Evolutionary conservation across 2,113 vertebrate genomes (phyloP).

Genomic region (Phylloscopus trochiloides): DNA sequence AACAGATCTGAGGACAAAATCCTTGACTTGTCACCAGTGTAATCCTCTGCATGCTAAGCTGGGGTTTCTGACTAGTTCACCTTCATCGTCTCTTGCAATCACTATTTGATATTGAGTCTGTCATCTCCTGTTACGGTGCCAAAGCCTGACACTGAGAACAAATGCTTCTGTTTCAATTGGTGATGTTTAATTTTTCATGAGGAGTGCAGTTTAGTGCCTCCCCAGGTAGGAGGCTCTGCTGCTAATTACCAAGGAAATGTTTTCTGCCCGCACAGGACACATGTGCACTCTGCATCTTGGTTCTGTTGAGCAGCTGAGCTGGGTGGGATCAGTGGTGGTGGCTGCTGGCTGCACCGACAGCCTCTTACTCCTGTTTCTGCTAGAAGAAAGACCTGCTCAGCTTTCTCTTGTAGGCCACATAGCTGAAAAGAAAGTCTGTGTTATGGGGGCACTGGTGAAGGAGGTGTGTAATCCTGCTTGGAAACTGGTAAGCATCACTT

Average conservation of each 20-base stretch:
- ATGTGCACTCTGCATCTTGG: background rate
- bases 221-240: conserved; percentile 22
- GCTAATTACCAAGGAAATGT: conserved; percentile 55
- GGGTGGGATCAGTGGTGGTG: background rate
- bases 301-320: background rate
- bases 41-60: conserved; percentile 8
- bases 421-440: background rate
- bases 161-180: background rate
- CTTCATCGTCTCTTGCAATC: background rate
- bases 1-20: conserved; percentile 52
- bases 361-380: background rate
- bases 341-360: background rate
- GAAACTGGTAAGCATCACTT: background rate
- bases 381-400: background rate
- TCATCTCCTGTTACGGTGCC: background rate
- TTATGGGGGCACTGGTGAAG: background rate
- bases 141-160: background rate
- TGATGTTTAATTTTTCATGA: conserved; percentile 69
- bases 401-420: background rate
- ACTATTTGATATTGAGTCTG: background rate
- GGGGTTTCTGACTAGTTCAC: background rate
- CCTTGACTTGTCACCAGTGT: conserved; percentile 29
- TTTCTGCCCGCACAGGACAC: background rate
- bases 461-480: background rate
- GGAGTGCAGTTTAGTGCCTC: conserved; percentile 37